phyloP scores from a whole-genome alignment of 2,797 vertebrate genomes.

The Scomberomorus guttatus region DNA sequence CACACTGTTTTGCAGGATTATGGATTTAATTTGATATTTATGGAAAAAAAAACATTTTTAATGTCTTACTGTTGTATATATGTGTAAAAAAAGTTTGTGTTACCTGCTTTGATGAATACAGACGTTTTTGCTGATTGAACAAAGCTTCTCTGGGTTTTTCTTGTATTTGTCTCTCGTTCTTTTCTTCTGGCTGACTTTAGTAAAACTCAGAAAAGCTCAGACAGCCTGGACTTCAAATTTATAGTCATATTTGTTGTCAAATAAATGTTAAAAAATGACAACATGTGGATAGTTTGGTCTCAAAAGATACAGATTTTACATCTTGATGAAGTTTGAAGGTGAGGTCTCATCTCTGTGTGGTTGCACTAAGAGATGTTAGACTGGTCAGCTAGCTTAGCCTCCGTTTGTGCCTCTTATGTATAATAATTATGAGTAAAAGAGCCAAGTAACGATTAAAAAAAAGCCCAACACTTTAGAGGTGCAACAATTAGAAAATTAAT shows the following conservation, averaged over 20 bases:
- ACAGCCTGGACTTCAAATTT: not conserved
- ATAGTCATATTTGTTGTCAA: not conserved
- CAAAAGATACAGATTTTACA: not conserved
- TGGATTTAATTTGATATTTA: slow-evolving; percentile 96
- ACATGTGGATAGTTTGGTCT: not conserved
- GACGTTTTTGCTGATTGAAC: slow-evolving; percentile 67
- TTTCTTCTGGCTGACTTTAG: not conserved
- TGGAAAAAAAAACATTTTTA: slow-evolving; percentile 78
- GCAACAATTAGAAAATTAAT: no score
- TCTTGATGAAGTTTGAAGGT: not conserved
- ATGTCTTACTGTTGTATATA: slow-evolving; percentile 92
- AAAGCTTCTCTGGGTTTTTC: slow-evolving; percentile 38
- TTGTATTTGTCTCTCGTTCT: slow-evolving; percentile 26
- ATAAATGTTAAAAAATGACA: not conserved
- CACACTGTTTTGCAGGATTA: slow-evolving; percentile 87
- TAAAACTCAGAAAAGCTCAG: not conserved
- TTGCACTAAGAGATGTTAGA: not conserved
- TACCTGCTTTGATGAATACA: slow-evolving; percentile 65
- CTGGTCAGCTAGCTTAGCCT: not conserved
- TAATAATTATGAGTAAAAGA: no score
- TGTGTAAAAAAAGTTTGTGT: slow-evolving; percentile 74
- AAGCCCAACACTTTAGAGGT: no score
- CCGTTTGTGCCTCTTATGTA: no score
- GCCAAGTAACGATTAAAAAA: no score
- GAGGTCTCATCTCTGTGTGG: not conserved